Evolutionary conservation across 1,140 invertebrate species (phyloP), one percentile per base, ranked within the genome.

Genomic region (Aporrectodea caliginosa): DNA sequence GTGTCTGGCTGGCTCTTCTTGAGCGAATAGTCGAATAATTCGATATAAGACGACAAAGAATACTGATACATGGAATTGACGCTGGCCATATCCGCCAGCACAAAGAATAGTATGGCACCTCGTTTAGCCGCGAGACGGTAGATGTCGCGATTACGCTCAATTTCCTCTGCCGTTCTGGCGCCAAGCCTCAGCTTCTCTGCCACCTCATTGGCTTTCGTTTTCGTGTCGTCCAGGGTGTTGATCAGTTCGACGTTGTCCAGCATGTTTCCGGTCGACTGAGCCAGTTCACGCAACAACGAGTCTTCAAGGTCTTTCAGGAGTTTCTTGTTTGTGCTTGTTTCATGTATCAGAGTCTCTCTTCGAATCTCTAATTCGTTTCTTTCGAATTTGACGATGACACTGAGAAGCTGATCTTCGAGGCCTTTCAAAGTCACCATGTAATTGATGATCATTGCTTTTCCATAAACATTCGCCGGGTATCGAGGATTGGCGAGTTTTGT

Each of bases 51-150:
- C 1, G 90, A 91, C 30, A 97, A 87, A 0, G 94, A 95, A 87
- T 96, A 96, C 83, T 97, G 94, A 85, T 97, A 97, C 94, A 97
- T 97, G 16, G 91, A 88, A 86, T 95, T 95, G 0, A 97, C 92
- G 0, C 90, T 89, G 0, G 93, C 91, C 93, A 96, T 93, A 84
- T 96, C 94, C 0, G 93, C 91, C 12, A 97, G 87, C 1, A 95
- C 93, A 85, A 96, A 97, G 86, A 96, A 97, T 30, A 97, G 88
- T 76, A 96, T 93, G 16, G 95, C 94, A 22, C 94, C 94, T 77
- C 94, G 90, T 82, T 91, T 92, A 0, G 95, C 94, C 1, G 92
- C 93, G 0, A 93, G 91, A 35, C 93, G 89, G 87, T 96, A 97
- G 0, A 92, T 93, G 81, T 96, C 92, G 77, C 94, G 88, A 0